Evolutionary conservation across 2,888 invertebrate genomes (phyloP).

Genomic region (Melanargia galathea): DNA sequence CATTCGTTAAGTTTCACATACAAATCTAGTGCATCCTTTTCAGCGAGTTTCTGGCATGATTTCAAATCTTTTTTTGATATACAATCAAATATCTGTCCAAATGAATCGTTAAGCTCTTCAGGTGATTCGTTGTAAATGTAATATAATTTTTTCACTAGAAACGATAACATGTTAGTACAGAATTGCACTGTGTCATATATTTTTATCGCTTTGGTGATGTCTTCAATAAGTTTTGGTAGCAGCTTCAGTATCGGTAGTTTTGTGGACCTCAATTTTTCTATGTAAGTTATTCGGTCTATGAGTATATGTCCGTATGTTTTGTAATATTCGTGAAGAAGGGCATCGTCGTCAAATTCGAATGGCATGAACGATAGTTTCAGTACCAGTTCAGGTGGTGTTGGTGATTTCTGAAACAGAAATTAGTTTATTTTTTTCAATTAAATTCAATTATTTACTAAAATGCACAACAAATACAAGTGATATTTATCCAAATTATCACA

Average conservation of each 20-base stretch:
- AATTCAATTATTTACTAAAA: too few relatives aligned
- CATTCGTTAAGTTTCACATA: conserved; percentile 65
- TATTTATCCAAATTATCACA: too few relatives aligned
- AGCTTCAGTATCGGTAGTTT: conserved; percentile 54
- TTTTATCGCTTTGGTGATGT: conserved; percentile 55
- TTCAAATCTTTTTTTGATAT: conserved; percentile 53
- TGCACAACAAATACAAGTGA: too few relatives aligned
- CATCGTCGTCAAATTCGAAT: conserved; percentile 56
- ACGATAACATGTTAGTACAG: conserved; percentile 53
- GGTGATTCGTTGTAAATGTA: conserved; percentile 53
- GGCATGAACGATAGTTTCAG: conserved; percentile 69
- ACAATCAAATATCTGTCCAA: conserved; percentile 54
- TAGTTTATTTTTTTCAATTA: too few relatives aligned
- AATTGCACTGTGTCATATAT: conserved; percentile 63
- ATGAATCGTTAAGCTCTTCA: conserved; percentile 52
- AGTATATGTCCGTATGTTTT: conserved; percentile 73
- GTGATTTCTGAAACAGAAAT: conserved; percentile 54
- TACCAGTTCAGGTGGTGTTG: conserved; percentile 59
- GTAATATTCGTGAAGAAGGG: conserved; percentile 56
- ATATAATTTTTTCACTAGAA: conserved; percentile 63
- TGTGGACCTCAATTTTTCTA: conserved; percentile 59
- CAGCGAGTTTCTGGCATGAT: conserved; percentile 51
- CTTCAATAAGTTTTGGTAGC: conserved; percentile 59
- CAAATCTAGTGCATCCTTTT: conserved; percentile 52
- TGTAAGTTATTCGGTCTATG: conserved; percentile 59